Conservation (phyloP, 2,888 invertebrate species). For the Noctua fimbriata region DNA sequence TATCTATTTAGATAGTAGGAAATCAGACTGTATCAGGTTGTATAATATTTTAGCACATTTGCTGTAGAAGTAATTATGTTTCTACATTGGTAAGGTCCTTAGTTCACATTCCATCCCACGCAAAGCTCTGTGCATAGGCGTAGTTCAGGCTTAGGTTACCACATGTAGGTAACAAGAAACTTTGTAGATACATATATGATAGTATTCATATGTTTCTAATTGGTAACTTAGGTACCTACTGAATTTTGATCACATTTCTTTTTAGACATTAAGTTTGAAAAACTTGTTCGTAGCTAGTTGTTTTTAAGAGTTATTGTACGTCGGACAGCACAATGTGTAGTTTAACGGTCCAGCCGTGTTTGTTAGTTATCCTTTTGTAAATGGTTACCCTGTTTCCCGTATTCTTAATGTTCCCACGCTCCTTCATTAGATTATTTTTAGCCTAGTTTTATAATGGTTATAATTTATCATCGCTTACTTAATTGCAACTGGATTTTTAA, state of each 20-base stretch:
- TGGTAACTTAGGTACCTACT: background rate
- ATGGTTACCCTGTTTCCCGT: background rate
- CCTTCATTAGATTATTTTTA: slow-evolving; percentile 17
- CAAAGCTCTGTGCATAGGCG: background rate
- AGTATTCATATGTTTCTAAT: background rate
- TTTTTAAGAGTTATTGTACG: background rate
- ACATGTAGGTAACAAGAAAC: background rate
- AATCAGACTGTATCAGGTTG: background rate
- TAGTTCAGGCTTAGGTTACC: slow-evolving; percentile 2
- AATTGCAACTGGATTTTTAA: slow-evolving; percentile 6
- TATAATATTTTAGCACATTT: background rate
- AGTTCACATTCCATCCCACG: background rate
- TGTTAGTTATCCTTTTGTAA: background rate
- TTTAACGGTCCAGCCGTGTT: background rate
- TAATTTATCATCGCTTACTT: slow-evolving; percentile 18
- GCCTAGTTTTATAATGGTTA: slow-evolving; percentile 7
- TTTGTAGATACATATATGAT: background rate
- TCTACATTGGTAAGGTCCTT: background rate
- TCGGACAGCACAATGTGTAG: too few relatives aligned
- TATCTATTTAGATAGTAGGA: background rate
- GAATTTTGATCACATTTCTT: background rate
- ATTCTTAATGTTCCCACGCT: background rate
- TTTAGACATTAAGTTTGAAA: background rate
- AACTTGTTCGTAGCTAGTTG: background rate
- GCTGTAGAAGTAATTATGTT: background rate